These are phyloP conservation scores for Aldabrachelys gigantea DNA, from an alignment of 2,113 vertebrate species.

Conservation along the genomic window DNA sequence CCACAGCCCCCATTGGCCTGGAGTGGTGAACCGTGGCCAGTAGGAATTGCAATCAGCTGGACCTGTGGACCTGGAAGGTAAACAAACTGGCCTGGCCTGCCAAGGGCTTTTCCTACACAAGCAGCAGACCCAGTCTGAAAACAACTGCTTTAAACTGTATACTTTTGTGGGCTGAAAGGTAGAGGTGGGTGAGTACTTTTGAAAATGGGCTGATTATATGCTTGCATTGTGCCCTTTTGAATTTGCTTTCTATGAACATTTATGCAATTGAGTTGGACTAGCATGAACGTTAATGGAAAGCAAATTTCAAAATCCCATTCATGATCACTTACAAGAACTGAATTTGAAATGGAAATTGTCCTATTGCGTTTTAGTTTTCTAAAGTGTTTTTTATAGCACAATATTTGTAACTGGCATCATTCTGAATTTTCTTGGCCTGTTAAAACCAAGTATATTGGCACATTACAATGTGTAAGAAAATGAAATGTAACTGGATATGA, in stretches of 20 bases:
- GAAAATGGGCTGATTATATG: not conserved
- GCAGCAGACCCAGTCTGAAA: too few relatives aligned
- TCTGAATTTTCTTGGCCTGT: slow-evolving; percentile 16
- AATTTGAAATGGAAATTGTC: not conserved
- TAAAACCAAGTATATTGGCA: not conserved
- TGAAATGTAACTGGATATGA: not conserved
- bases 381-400: not conserved
- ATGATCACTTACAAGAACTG: not conserved
- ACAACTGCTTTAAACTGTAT: not conserved
- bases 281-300: slow-evolving; percentile 43
- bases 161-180: not conserved
- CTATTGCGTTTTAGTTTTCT: slow-evolving; percentile 27
- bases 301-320: slow-evolving; percentile 19
- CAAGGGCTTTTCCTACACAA: too few relatives aligned
- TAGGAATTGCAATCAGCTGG: too few relatives aligned
- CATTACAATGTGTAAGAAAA: not conserved
- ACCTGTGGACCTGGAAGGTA: too few relatives aligned
- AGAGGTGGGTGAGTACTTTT: not conserved
- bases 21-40: too few relatives aligned
- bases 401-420: slow-evolving; percentile 29
- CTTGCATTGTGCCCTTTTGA: slow-evolving; percentile 5
- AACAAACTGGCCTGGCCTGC: too few relatives aligned
- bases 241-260: not conserved
- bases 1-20: too few relatives aligned
- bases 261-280: not conserved